A percentile compares a stretch with the other conserved stretches of the same genome.
phyloP scores from a whole-genome alignment of 2,888 invertebrate genomes.

The Eupithecia exiguata region DNA sequence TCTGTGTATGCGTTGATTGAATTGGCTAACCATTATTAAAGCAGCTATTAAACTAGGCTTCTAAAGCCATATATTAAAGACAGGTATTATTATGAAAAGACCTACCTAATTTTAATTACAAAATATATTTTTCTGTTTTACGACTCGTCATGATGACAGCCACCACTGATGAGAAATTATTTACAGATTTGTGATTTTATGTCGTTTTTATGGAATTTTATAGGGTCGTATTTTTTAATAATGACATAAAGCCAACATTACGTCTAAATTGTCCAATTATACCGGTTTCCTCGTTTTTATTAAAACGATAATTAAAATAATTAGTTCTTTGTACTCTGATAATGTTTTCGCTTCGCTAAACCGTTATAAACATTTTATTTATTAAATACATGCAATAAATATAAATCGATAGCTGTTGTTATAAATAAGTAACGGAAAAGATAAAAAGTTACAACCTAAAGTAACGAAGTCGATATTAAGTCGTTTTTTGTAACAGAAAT shows the following conservation, averaged over 20 bases:
- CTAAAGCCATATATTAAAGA: no score
- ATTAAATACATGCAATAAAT: slow-evolving; percentile 32
- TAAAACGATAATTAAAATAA: slow-evolving; percentile 38
- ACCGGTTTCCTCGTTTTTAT: slow-evolving; percentile 39
- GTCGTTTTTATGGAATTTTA: neutral
- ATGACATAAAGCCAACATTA: slow-evolving; percentile 10
- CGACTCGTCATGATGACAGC: neutral
- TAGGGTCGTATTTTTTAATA: slow-evolving; percentile 15
- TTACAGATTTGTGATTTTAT: neutral
- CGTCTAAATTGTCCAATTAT: slow-evolving; percentile 25
- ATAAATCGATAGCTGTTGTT: slow-evolving; percentile 40
- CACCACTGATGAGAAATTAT: neutral
- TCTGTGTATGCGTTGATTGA: no score
- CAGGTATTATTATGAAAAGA: no score
- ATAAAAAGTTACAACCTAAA: neutral
- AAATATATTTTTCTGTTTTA: no score
- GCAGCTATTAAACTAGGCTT: no score
- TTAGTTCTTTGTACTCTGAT: slow-evolving; percentile 46
- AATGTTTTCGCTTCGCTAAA: slow-evolving; percentile 39
- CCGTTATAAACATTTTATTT: slow-evolving; percentile 40
- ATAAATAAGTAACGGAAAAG: slow-evolving; percentile 23
- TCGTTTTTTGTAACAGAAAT: neutral
- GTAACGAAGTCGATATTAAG: neutral
- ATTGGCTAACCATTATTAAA: no score
- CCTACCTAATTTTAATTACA: no score